Evolutionary conservation across 2,113 vertebrate species (phyloP), one percentile per base, ranked within the genome.

Genomic region (Boulengeromyrus knoepffleri): DNA sequence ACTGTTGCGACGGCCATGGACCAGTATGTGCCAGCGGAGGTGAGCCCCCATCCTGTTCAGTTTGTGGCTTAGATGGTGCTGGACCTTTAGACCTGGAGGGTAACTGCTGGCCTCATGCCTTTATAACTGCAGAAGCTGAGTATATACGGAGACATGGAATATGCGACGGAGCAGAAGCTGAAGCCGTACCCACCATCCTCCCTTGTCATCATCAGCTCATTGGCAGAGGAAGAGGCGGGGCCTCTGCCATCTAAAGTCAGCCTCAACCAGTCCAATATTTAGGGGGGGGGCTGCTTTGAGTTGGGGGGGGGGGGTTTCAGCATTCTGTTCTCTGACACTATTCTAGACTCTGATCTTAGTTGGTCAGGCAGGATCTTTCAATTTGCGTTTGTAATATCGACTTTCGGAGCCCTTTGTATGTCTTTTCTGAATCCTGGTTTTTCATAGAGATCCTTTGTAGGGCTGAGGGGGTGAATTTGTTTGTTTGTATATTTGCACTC

Each of bases 1-100:
- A 98, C 98, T 36, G 97, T 99, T 91, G 98, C 98, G n/a, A 99
- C 98, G 21, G 99, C 99, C 89, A 97, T 97, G 2, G 98, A 99
- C 91, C 99, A 99, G 77, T 99, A 99, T 90, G 96, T 98, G 66
- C 97, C 98, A 24, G 95, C 96, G 86, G 98, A 99, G 97, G 99
- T 99, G 95, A 94, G 31, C 80, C 13, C 80, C 80, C 39, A 15
- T 19, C 42, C 80, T 3, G 80, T 24, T 56, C 53, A 21, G 53
- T 21, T 56, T 56, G 53, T 56, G 53, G 5, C 53, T 56, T 21
- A 6, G 19, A 56, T 0, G 19, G 53, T 74, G 66, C n/a, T 1
- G 21, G 9, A 24, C 85, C 21, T 36, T 52, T 31, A n/a, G 39
- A 87, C 8, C 4, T 8, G 9, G 46, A 74, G 21, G 86, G 24